A percentile compares a stretch with the other conserved stretches of the same genome.
Conservation (phyloP, 2,113 vertebrate species). For the Ophiodon elongatus region DNA sequence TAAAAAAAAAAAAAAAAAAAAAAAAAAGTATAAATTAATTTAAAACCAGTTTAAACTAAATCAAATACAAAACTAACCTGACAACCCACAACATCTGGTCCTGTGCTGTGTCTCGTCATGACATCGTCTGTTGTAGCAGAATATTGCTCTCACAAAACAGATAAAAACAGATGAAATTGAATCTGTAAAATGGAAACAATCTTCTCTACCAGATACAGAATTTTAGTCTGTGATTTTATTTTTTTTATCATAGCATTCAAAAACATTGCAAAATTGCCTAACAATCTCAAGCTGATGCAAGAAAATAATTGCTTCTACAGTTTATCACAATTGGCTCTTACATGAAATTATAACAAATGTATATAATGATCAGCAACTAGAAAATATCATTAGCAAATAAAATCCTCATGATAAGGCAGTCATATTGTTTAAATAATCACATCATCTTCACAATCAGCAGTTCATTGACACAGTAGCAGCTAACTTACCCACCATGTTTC, state of each 20-base stretch:
- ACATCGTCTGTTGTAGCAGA: not conserved
- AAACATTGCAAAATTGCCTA: not conserved
- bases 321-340: constrained; percentile 2
- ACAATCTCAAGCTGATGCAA: constrained; percentile 9
- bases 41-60: not conserved
- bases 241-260: not conserved
- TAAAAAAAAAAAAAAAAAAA: too few species aligned
- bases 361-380: not conserved
- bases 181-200: not conserved
- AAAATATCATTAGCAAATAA: constrained; percentile 20
- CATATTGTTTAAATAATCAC: constrained; percentile 1
- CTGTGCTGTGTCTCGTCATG: not conserved
- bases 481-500: constrained; percentile 71
- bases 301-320: not conserved
- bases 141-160: not conserved
- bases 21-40: not conserved
- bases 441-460: constrained; percentile 15
- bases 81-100: not conserved
- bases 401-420: constrained; percentile 1
- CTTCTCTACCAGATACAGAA: not conserved
- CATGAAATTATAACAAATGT: not conserved
- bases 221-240: not conserved
- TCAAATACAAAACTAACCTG: not conserved
- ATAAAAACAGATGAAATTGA: not conserved
- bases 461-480: constrained; percentile 29